Percentiles rank a stretch among this genome's conserved stretches.
phyloP scores from a whole-genome alignment of 2,797 vertebrate genomes.

The Alfaro cultratus region DNA sequence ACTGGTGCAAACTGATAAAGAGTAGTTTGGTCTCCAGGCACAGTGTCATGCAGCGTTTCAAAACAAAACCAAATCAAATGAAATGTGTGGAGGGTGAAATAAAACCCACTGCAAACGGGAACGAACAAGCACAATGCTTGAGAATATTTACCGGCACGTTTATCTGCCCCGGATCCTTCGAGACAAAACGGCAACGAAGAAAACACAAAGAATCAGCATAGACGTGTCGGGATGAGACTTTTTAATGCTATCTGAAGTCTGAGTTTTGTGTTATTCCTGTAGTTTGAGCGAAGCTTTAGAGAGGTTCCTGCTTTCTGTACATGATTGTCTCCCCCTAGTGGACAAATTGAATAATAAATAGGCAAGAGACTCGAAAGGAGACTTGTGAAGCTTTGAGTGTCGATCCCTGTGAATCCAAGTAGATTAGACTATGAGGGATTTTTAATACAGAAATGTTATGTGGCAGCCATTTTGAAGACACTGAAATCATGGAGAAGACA shows the following conservation, averaged over 20 bases:
- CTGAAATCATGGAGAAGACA: background rate
- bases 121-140: slow-evolving; percentile 9
- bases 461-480: background rate
- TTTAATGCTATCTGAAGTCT: background rate
- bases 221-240: background rate
- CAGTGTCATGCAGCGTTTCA: slow-evolving; percentile 41
- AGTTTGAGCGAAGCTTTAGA: background rate
- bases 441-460: background rate
- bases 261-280: background rate
- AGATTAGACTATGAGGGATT: background rate
- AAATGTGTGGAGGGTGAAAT: background rate
- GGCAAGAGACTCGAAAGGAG: background rate
- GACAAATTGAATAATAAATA: background rate
- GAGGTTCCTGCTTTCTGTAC: background rate
- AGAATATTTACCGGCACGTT: slow-evolving; percentile 71
- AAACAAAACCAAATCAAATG: background rate
- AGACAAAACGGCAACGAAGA: slow-evolving; percentile 61
- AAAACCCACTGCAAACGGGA: slow-evolving; percentile 33
- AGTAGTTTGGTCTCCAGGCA: background rate
- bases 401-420: background rate
- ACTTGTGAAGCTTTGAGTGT: background rate
- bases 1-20: slow-evolving; percentile 9
- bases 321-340: slow-evolving; percentile 68
- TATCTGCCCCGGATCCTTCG: slow-evolving; percentile 69
- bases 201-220: slow-evolving; percentile 36